Percentiles rank a stretch among this genome's conserved stretches.
Evolutionary conservation across 2,113 vertebrate genomes (phyloP).

Genomic region (Calypte anna): DNA sequence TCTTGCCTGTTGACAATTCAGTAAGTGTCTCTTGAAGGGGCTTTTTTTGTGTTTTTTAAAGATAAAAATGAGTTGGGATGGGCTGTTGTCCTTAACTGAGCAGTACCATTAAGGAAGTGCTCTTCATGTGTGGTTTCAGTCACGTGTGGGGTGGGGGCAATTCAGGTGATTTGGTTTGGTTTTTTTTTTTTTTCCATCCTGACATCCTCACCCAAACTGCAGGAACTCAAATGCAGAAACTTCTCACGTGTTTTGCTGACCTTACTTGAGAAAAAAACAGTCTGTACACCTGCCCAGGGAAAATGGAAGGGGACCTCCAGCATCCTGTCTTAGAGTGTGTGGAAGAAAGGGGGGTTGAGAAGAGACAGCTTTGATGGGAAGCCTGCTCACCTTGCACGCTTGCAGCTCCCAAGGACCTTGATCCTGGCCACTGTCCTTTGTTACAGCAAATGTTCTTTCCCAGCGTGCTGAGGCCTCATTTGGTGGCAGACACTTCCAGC

Average conservation of each 20-base stretch:
- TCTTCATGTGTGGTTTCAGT: neutral
- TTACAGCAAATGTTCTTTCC: neutral
- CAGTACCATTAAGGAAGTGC: neutral
- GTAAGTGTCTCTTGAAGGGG: neutral
- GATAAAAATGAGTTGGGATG: neutral
- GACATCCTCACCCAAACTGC: neutral
- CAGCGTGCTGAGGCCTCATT: rapidly evolving
- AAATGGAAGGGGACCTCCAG: neutral
- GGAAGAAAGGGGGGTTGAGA: neutral
- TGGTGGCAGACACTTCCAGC: rapidly evolving
- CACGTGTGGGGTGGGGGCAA: rapidly evolving
- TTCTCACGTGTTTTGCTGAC: neutral
- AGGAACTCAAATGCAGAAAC: neutral
- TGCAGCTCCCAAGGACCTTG: neutral
- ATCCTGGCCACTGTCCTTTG: neutral
- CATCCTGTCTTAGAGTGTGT: neutral
- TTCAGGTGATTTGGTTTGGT: neutral
- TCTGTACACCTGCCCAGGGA: neutral
- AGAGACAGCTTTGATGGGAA: neutral
- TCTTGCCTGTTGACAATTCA: neutral
- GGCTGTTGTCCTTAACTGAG: neutral
- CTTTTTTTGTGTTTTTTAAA: neutral
- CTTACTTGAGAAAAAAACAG: neutral
- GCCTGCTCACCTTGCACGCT: neutral
- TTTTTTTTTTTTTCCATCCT: neutral